phyloP scores from a whole-genome alignment of 2,797 vertebrate genomes.

The Odontamblyopus lacepedii region DNA sequence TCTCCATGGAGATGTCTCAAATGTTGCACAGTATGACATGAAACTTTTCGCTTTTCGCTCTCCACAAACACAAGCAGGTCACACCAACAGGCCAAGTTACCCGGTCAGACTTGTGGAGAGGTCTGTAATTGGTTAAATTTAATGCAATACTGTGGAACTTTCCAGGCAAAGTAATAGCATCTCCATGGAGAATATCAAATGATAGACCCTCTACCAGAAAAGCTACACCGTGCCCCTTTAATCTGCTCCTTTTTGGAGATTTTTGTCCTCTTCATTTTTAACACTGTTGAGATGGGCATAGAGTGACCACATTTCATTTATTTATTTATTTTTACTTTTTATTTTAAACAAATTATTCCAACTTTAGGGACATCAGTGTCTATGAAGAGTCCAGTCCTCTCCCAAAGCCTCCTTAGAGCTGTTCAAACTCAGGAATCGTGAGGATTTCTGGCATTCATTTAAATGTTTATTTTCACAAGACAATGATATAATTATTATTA shows the following conservation, averaged over 20 bases:
- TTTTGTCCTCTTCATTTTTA: not conserved
- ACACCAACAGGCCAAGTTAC: too few relatives aligned
- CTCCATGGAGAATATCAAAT: not conserved
- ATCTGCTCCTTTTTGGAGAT: not conserved
- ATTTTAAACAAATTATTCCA: not conserved
- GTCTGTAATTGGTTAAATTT: not conserved
- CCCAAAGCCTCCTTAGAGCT: constrained; percentile 37
- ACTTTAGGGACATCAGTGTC: constrained; percentile 4
- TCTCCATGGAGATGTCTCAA: not conserved
- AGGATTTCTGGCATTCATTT: constrained; percentile 57
- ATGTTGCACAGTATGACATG: too few relatives aligned
- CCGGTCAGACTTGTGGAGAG: too few relatives aligned
- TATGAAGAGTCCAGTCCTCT: constrained; percentile 11
- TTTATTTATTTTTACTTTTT: not conserved
- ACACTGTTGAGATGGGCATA: not conserved
- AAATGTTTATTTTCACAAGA: constrained; percentile 43
- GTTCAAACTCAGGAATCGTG: constrained; percentile 61
- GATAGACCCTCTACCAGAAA: not conserved
- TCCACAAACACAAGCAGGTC: too few relatives aligned
- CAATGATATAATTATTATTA: constrained; percentile 17
- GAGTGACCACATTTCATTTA: not conserved
- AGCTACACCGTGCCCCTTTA: not conserved
- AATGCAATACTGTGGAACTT: not conserved
- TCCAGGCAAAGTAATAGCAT: not conserved
- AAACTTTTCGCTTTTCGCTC: too few relatives aligned